phyloP scores from a whole-genome alignment of 1,140 invertebrate species.

The Diorhabda elongata region DNA sequence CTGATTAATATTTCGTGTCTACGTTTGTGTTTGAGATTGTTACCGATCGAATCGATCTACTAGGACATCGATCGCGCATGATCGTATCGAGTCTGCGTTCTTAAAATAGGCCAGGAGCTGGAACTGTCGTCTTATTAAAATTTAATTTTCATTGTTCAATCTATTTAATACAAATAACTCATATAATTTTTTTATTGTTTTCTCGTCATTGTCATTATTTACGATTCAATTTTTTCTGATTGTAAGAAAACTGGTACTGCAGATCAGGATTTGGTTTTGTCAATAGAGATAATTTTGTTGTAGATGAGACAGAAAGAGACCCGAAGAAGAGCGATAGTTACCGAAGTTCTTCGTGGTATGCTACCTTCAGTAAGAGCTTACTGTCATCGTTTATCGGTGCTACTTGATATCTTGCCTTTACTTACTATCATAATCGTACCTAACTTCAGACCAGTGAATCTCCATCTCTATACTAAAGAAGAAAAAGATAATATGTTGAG shows the following conservation, averaged over 20 bases:
- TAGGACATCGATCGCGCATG: too few species aligned
- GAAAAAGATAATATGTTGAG: constrained; percentile 70
- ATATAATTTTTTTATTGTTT: background rate
- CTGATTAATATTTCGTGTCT: too few species aligned
- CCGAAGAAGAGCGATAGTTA: constrained; percentile 56
- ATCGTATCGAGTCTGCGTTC: too few species aligned
- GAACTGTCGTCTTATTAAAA: too few species aligned
- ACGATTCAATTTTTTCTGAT: constrained; percentile 4
- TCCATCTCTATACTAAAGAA: constrained; percentile 68
- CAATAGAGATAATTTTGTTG: constrained; percentile 29
- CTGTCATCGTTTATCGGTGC: constrained; percentile 53
- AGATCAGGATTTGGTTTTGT: too few species aligned
- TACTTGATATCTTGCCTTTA: constrained; percentile 70
- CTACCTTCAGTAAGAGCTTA: constrained; percentile 57
- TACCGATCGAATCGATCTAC: too few species aligned
- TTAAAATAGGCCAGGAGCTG: too few species aligned
- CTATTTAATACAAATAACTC: background rate
- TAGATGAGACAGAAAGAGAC: constrained; percentile 57
- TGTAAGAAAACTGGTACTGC: background rate
- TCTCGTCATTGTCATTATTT: background rate
- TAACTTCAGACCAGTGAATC: constrained; percentile 68
- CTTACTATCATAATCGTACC: constrained; percentile 74
- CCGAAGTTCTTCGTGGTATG: constrained; percentile 61
- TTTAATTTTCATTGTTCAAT: background rate
- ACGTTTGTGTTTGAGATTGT: too few species aligned